Conservation (phyloP, 2,797 vertebrate species). For the Acanthurus leucopareius region DNA sequence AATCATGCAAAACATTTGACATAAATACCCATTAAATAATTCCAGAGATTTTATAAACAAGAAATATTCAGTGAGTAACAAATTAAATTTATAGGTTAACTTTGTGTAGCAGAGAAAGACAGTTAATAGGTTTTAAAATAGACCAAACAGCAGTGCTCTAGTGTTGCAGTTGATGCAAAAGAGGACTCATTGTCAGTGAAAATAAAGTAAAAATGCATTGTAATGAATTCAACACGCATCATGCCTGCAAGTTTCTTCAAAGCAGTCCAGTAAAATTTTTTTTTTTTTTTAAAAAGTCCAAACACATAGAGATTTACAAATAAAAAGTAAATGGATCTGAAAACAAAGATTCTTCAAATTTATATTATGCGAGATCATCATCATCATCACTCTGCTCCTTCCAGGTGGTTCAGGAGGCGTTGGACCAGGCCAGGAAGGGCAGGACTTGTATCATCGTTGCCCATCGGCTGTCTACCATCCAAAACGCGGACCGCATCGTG, state of each 20-base stretch:
- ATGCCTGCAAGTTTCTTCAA: neutral
- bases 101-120: no score
- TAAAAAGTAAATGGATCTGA: neutral
- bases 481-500: conserved; percentile 91
- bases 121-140: no score
- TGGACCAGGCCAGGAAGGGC: conserved; percentile 93
- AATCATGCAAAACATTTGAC: neutral
- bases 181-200: no score
- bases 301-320: neutral
- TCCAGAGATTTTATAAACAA: neutral
- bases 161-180: no score
- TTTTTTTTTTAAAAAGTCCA: no score
- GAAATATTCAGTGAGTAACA: neutral
- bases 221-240: neutral
- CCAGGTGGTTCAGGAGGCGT: conserved; percentile 94
- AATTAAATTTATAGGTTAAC: neutral
- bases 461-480: conserved; percentile 95
- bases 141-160: no score
- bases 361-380: neutral
- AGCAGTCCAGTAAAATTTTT: neutral
- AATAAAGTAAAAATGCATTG: neutral
- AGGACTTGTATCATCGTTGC: conserved; percentile 94
- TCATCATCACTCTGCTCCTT: neutral
- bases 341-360: neutral
- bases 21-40: neutral